Evolutionary conservation across 2,113 vertebrate species (phyloP).

Genomic region (Pithys albifrons): DNA sequence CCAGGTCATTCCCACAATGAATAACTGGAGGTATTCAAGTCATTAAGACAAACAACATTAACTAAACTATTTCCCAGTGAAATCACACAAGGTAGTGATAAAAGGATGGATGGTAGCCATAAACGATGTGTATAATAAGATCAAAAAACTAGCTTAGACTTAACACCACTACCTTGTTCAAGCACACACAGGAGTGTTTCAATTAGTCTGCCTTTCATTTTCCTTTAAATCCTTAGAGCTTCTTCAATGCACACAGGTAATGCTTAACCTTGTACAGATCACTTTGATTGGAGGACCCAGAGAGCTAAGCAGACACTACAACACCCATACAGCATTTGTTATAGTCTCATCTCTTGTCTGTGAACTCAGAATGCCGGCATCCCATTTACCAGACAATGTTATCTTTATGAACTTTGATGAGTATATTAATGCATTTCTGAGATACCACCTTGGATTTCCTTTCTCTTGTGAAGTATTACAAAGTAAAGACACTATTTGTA

Average conservation of each 20-base stretch:
- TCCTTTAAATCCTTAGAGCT: not conserved
- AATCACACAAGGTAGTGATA: not conserved
- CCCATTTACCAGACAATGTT: not conserved
- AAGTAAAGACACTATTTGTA: not conserved
- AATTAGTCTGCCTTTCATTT: not conserved
- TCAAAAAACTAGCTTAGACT: not conserved
- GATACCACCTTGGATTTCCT: not conserved
- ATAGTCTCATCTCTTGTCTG: not conserved
- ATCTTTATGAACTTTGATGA: not conserved
- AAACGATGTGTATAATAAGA: not conserved
- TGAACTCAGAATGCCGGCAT: not conserved
- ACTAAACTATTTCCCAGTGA: not conserved
- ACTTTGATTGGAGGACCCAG: not conserved
- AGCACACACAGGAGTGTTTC: not conserved
- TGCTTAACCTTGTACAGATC: not conserved
- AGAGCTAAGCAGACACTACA: not conserved
- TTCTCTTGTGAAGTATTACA: not conserved
- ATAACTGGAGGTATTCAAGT: not conserved
- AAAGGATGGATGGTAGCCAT: not conserved
- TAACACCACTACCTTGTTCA: not conserved
- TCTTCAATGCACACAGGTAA: not conserved
- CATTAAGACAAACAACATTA: not conserved
- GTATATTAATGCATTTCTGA: not conserved
- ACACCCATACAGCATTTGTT: not conserved
- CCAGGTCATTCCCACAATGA: not conserved